Base-by-base conservation (phyloP, 2,797 vertebrate genomes). In the Oreortyx pictus region DNA sequence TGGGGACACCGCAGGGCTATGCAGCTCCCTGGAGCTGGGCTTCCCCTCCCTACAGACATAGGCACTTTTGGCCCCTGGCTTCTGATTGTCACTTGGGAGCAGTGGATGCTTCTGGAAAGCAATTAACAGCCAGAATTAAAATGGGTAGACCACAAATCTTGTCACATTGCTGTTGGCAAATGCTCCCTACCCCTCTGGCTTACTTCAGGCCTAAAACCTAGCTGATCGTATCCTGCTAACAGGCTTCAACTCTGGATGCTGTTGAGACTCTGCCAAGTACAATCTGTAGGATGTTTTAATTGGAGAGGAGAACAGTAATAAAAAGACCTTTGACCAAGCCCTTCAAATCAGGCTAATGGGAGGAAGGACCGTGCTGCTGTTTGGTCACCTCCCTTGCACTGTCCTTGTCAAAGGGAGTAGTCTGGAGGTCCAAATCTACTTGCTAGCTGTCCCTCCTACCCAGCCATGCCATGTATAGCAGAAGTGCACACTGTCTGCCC, bases 91-190 rank as follows among this genome's bases (percentile, higher is more conserved):
- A 56, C 80, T 67, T 79, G 78, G 88, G 91, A 79, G 61, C 52
- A 56, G 64, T 82, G 61, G 78, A 68, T 80, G 20, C 65, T 93
- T 92, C 91, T 92, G 80, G 78, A 88, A 94, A 90, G 65, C 46
- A 95, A 90, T 86, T 92, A 94, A 77, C 67, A 86, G 61, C 31
- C 78, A 61, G 75, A 93, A 92, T 84, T 90, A 88, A 92, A 93
- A 92, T 17, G 57, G 35, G 54, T 66, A 94, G 78, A 82, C 81
- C 86, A 82, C 50, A 86, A 64, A 73, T 82, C 59, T 93, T 95
- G 88, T 78, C 83, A 90, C 41, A 31, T 16, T 71, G 83, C 35
- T 44, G 37, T 25, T 95, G 92, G 87, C 89, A 93, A 94, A 74
- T 31, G 31, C 11, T 93, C 57, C 80, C 57, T 89, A 52, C 19